Evolutionary conservation across 2,113 vertebrate species (phyloP).

Genomic region (Megaleporinus macrocephalus): DNA sequence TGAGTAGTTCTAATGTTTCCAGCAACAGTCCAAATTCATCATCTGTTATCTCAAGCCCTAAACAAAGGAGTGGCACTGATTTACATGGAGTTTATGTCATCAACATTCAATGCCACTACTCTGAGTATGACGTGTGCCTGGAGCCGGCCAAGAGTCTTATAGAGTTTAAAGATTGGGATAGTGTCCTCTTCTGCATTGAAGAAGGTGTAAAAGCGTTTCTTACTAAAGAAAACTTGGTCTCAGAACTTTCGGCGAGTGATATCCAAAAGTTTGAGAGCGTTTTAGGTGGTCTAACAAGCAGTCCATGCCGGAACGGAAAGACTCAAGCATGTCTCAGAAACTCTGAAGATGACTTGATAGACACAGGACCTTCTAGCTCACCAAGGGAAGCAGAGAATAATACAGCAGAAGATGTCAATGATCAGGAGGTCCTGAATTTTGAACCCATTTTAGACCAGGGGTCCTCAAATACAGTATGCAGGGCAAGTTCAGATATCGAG

Average conservation of each 20-base stretch:
- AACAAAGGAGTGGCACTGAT: constrained; percentile 79
- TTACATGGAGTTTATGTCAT: constrained; percentile 86
- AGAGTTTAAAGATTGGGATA: constrained; percentile 93
- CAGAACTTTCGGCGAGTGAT: constrained; percentile 80
- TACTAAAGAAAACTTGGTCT: constrained; percentile 83
- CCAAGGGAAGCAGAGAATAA: constrained; percentile 7
- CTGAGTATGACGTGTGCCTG: constrained; percentile 91
- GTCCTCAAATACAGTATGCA: neutral
- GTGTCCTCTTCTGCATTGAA: constrained; percentile 83
- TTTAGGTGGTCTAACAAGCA: constrained; percentile 1
- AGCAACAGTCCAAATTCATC: constrained; percentile 67
- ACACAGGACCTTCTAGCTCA: neutral
- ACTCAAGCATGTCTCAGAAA: neutral
- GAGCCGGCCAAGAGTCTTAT: constrained; percentile 94
- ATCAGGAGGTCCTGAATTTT: neutral
- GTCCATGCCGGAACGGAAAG: neutral
- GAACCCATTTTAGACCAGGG: constrained; percentile 14
- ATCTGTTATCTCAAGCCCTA: constrained; percentile 74
- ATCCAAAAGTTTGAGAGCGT: constrained; percentile 55
- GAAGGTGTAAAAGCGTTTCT: constrained; percentile 89
- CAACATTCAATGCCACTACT: constrained; percentile 85
- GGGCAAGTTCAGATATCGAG: neutral
- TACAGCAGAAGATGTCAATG: constrained; percentile 2
- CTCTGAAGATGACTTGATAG: constrained; percentile 1
- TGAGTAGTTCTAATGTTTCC: constrained; percentile 79